phyloP scores from a whole-genome alignment of 1,140 invertebrate genomes.

The Bombyx mandarina region DNA sequence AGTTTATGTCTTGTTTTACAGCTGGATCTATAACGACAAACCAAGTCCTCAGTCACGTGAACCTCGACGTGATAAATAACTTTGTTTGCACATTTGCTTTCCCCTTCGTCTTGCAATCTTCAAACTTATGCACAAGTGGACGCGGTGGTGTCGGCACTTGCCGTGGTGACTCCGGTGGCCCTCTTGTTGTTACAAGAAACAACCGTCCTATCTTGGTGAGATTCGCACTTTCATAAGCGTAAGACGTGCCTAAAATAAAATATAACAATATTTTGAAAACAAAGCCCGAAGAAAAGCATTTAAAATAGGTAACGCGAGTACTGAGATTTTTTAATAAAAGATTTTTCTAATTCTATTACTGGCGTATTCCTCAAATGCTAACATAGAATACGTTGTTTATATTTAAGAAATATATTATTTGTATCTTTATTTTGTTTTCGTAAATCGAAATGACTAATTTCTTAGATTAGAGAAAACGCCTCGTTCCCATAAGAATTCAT shows the following conservation, averaged over 20 bases:
- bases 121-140: constrained; percentile 37
- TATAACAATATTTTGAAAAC: no score
- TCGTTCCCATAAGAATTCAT: no score
- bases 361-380: no score
- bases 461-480: no score
- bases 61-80: constrained; percentile 23
- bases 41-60: constrained; percentile 22
- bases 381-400: no score
- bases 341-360: no score
- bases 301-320: no score
- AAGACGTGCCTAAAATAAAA: not conserved
- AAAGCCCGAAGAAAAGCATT: no score
- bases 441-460: no score
- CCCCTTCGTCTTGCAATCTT: constrained; percentile 21
- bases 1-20: constrained; percentile 12
- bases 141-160: constrained; percentile 24
- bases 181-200: constrained; percentile 21
- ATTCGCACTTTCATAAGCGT: not conserved
- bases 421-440: no score
- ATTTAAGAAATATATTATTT: no score
- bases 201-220: constrained; percentile 23
- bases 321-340: no score
- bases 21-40: constrained; percentile 15
- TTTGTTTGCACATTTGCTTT: constrained; percentile 22
- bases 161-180: constrained; percentile 38